phyloP scores from a whole-genome alignment of 2,113 vertebrate species.

The Microcebus lehilahytsara region DNA sequence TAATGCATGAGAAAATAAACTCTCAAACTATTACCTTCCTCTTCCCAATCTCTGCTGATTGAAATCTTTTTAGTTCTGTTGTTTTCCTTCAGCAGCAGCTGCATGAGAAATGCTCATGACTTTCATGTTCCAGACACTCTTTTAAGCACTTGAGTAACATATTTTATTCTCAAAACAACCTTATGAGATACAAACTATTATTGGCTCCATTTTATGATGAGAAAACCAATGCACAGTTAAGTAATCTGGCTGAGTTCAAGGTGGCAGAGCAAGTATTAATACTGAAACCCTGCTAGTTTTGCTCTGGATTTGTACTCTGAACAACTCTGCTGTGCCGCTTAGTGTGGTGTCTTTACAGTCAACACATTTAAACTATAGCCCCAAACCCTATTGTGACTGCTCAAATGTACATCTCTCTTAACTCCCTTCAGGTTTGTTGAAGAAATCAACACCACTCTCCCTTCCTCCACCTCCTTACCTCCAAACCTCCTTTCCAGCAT shows the following conservation, averaged over 20 bases:
- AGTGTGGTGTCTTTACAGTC: neutral
- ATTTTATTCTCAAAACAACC: neutral
- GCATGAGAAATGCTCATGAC: neutral
- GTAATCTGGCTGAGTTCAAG: neutral
- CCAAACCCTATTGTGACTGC: neutral
- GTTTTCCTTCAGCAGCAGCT: neutral
- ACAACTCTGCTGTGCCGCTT: neutral
- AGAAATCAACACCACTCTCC: neutral
- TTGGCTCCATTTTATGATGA: neutral
- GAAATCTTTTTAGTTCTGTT: slow-evolving; percentile 32
- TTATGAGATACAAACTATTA: slow-evolving; percentile 12
- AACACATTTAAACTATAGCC: neutral
- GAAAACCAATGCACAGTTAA: neutral
- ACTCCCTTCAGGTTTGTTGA: neutral
- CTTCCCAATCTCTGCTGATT: neutral
- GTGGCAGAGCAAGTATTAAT: neutral
- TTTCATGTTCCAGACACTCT: neutral
- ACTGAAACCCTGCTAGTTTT: neutral
- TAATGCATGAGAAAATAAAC: slow-evolving; percentile 11
- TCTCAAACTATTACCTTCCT: neutral
- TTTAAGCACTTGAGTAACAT: slow-evolving; percentile 8
- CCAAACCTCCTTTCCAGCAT: neutral
- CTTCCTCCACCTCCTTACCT: neutral
- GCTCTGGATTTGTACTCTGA: neutral
- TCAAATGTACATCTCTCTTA: neutral